Conservation (phyloP, 2,113 vertebrate genomes). For the Dryoscopus gambensis region DNA sequence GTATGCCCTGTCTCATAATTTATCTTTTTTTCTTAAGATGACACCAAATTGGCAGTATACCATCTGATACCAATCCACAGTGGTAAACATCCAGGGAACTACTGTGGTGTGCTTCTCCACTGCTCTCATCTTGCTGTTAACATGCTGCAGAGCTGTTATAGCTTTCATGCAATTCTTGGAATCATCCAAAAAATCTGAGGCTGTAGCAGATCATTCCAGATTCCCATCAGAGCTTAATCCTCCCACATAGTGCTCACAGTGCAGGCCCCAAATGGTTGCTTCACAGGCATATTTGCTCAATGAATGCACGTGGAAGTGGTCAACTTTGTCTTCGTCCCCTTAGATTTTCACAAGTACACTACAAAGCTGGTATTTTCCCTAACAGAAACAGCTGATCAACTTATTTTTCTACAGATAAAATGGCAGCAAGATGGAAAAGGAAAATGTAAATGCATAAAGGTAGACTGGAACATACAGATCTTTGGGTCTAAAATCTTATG, state of each 20-base stretch:
- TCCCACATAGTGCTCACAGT: background rate
- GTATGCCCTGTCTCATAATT: background rate
- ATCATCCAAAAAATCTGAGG: background rate
- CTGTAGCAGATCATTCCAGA: background rate
- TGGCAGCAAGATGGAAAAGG: background rate
- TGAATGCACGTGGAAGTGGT: background rate
- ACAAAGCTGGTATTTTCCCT: background rate
- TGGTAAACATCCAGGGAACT: background rate
- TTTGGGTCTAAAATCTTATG: background rate
- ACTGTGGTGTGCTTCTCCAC: background rate
- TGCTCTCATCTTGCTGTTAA: background rate
- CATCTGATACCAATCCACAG: background rate
- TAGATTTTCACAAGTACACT: background rate
- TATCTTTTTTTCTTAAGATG: background rate
- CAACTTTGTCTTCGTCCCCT: background rate
- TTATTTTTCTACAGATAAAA: background rate
- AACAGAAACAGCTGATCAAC: background rate
- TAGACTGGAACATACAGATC: background rate
- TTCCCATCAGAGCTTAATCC: background rate
- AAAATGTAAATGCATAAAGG: background rate
- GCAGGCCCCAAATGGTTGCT: background rate
- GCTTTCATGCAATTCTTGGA: background rate
- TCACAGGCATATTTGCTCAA: background rate
- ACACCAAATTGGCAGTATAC: background rate
- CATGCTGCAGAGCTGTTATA: background rate